Percentiles rank a stretch among this genome's conserved stretches.
Conservation (phyloP, 2,888 invertebrate species). For the Mesoligia furuncula region DNA sequence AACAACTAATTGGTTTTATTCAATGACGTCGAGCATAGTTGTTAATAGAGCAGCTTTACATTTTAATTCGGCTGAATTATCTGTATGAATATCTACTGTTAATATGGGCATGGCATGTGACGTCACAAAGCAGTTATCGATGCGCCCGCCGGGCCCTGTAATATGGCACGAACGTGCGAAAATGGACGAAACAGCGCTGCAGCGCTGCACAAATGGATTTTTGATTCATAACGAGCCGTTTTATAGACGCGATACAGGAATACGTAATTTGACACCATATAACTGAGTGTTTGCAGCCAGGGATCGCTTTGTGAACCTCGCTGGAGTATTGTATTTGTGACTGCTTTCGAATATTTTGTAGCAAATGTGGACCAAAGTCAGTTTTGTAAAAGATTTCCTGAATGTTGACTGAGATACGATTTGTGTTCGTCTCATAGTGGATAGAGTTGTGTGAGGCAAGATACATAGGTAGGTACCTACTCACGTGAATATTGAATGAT, state of each 20-base stretch:
- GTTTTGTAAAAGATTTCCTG: background rate
- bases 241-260: constrained; percentile 54
- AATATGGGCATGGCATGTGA: constrained; percentile 38
- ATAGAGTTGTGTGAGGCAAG: background rate
- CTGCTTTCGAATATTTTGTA: constrained; percentile 5
- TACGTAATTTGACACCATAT: constrained; percentile 59
- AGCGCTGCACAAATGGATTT: constrained; percentile 65
- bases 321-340: constrained; percentile 1
- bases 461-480: background rate
- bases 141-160: constrained; percentile 40
- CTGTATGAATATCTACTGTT: constrained; percentile 30
- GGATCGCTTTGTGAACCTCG: constrained; percentile 15
- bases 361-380: background rate
- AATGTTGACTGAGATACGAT: background rate
- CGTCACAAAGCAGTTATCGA: constrained; percentile 43
- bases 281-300: constrained; percentile 40
- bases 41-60: constrained; percentile 44
- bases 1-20: constrained; percentile 50
- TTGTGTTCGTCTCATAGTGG: background rate
- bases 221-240: constrained; percentile 65
- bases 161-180: constrained; percentile 44
- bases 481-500: constrained; percentile 12
- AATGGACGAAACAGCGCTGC: constrained; percentile 52
- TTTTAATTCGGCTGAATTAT: constrained; percentile 54
- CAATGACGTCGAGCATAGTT: constrained; percentile 30